Evolutionary conservation across 2,797 vertebrate species (phyloP).

Genomic region (Melanotaenia maccullochi): DNA sequence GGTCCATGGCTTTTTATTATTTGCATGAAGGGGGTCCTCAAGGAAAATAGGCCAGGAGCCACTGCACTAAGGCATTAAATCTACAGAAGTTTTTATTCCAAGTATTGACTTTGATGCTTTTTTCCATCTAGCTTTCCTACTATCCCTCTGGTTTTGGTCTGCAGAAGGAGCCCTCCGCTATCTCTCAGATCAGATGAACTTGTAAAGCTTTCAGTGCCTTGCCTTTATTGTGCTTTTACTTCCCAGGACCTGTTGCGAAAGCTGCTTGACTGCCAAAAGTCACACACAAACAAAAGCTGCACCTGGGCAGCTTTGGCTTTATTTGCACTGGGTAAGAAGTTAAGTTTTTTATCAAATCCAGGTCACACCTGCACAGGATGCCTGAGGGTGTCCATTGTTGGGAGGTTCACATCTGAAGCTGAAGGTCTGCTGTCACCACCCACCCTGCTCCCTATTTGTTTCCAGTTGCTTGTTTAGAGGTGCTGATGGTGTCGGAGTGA

Average conservation of each 20-base stretch:
- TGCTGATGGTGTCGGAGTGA: conserved; percentile 29
- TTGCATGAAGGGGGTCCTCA: no score
- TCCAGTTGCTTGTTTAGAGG: conserved; percentile 55
- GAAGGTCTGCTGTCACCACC: conserved; percentile 73
- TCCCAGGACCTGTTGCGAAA: conserved; percentile 68
- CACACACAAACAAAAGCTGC: conserved; percentile 85
- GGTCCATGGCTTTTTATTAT: no score
- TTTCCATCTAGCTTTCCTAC: not conserved
- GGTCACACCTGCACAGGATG: conserved; percentile 84
- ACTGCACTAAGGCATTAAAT: not conserved
- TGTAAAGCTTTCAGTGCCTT: conserved; percentile 39
- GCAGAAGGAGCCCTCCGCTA: conserved; percentile 19
- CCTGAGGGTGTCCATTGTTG: conserved; percentile 82
- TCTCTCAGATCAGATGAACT: conserved; percentile 57
- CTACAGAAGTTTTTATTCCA: not conserved
- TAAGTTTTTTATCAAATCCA: conserved; percentile 82
- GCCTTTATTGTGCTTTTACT: conserved; percentile 57
- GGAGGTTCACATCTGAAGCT: conserved; percentile 75
- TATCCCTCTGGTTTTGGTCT: conserved; percentile 2
- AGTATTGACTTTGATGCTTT: conserved; percentile 1
- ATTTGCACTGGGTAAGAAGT: conserved; percentile 83
- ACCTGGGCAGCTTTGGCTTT: conserved; percentile 83
- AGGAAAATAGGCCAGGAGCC: no score
- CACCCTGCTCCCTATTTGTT: conserved; percentile 56
- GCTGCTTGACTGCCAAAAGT: conserved; percentile 79